Evolutionary conservation across 2,797 vertebrate species (phyloP), one percentile per base, ranked within the genome.

Genomic region (Phaenicophaeus curvirostris): DNA sequence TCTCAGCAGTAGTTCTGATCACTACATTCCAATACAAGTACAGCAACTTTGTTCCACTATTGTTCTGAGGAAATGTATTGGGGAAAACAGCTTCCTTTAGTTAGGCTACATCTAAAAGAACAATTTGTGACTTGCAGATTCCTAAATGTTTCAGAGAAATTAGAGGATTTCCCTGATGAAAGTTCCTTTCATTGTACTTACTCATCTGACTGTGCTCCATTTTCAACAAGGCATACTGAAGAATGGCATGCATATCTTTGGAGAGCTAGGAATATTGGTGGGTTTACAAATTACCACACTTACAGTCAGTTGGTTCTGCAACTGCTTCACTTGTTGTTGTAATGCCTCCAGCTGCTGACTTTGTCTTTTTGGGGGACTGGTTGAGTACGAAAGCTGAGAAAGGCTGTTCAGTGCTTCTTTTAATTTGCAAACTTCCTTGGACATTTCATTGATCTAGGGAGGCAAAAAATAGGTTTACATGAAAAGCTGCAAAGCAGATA

Each of bases 391-490:
- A 74, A 99, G 98, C 97, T 99, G 99, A 5, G 99, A 99, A 72
- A 99, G 98, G 97, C 99, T 99, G 98, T 99, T 99, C 82, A 99
- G 92, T 19, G 99, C 99, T 58, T 99, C 99, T 97, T 99, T 99
- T 93, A 99, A 96, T 95, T 99, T 99, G 91, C 96, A 97, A 30
- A 99, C 99, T 97, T 99, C 99, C 94, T 98, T 99, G 0, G 99
- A 98, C 97, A 99, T 98, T 93, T 99, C 99, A 50, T 97, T 98
- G 93, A 99, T 99, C 99, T 99, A 91, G 33, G 28, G 41, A 94
- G 44, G 37, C 55, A 84, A 91, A 85, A 72, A 35, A 3, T 2
- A 28, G 9, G 3, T 17, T 51, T 75, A 75, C 19, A 72, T 51
- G 11, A 85, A 71, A 96, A 59, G 4, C 58, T 68, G 31, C 8